A percentile compares a stretch with the other conserved stretches of the same genome.
Evolutionary conservation across 2,113 vertebrate genomes (phyloP).

Genomic region (Lycocorax pyrrhopterus): DNA sequence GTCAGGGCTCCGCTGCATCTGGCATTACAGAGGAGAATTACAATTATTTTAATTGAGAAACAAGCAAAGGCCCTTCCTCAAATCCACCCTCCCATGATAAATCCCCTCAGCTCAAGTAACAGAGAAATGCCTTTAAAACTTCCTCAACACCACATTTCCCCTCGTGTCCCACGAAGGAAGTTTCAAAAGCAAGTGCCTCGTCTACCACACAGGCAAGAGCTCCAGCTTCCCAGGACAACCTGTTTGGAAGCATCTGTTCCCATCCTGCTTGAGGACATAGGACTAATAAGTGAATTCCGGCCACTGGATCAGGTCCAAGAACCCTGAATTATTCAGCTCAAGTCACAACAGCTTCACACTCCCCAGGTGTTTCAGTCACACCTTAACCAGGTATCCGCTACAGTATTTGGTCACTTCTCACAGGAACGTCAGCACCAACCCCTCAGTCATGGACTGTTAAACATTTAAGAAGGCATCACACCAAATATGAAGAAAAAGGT

Average conservation of each 20-base stretch:
- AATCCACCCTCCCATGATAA: background rate
- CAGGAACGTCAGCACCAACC: background rate
- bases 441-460: background rate
- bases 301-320: background rate
- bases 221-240: background rate
- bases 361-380: background rate
- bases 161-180: accelerated
- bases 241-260: accelerated
- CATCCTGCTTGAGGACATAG: background rate
- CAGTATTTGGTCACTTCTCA: background rate
- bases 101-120: background rate
- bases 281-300: background rate
- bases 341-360: background rate
- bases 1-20: background rate
- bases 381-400: background rate
- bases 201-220: background rate
- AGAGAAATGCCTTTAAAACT: background rate
- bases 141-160: background rate
- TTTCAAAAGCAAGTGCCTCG: background rate
- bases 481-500: background rate
- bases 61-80: background rate
- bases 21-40: background rate
- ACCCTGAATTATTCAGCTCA: background rate
- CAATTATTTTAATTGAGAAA: background rate
- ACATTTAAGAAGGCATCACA: background rate